Percentiles rank a stretch among this genome's conserved stretches.
Conservation (phyloP, 2,797 vertebrate genomes). For the Yasuhikotakia modesta region DNA sequence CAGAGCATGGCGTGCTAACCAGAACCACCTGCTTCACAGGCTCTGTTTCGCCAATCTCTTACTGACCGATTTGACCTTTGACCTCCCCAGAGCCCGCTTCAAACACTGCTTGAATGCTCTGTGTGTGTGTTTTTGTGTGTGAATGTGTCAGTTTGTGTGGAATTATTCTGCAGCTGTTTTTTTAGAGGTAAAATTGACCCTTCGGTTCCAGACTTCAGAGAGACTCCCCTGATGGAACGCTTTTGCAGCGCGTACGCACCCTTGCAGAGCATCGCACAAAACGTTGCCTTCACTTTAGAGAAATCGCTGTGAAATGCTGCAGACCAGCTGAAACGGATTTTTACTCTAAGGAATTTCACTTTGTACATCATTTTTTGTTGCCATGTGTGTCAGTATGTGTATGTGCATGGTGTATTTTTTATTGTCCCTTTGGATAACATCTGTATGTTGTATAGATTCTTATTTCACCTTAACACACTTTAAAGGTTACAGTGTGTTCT, state of each 20-base stretch:
- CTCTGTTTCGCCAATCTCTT: conserved; percentile 66
- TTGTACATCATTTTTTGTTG: conserved; percentile 43
- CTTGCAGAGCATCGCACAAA: conserved; percentile 48
- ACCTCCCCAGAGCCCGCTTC: conserved; percentile 71
- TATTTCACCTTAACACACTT: conserved; percentile 54
- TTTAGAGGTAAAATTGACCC: conserved; percentile 66
- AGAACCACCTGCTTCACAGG: conserved; percentile 71
- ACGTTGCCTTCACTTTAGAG: conserved; percentile 50
- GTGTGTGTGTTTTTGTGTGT: conserved; percentile 50
- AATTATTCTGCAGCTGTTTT: conserved; percentile 66
- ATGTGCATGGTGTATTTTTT: conserved; percentile 37
- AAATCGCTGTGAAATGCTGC: conserved; percentile 62
- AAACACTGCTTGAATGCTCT: conserved; percentile 62
- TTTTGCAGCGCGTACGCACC: conserved; percentile 44
- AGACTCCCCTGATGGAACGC: conserved; percentile 61
- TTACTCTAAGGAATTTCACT: conserved; percentile 60
- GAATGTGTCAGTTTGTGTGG: conserved; percentile 48
- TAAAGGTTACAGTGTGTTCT: conserved; percentile 44
- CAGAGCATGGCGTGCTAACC: conserved; percentile 63
- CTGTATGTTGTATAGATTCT: conserved; percentile 54
- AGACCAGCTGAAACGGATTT: conserved; percentile 61
- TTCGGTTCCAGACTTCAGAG: conserved; percentile 63
- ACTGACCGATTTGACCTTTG: conserved; percentile 71
- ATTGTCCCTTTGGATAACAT: conserved; percentile 42
- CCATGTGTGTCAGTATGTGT: conserved; percentile 22